Conservation (phyloP, 2,888 invertebrate species). For the Cenopis cana region DNA sequence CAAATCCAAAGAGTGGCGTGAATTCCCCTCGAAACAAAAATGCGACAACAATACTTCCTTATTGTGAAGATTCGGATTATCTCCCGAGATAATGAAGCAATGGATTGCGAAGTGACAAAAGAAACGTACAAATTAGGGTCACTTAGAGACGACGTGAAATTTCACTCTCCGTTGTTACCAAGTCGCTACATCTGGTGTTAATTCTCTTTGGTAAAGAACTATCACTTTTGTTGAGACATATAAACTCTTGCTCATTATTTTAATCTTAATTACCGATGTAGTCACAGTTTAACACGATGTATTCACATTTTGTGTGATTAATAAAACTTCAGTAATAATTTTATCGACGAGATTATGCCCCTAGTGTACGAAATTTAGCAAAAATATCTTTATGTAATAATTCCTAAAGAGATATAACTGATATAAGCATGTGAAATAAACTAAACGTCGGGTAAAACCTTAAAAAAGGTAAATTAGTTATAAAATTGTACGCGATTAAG, state of each 20-base stretch:
- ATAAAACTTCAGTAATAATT: too few species aligned
- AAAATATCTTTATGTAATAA: too few species aligned
- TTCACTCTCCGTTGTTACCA: slow-evolving; percentile 39
- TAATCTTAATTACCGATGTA: neutral
- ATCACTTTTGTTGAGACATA: slow-evolving; percentile 31
- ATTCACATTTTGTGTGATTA: too few species aligned
- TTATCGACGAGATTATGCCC: too few species aligned
- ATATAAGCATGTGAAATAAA: too few species aligned
- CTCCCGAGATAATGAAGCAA: slow-evolving; percentile 21
- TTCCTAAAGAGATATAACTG: too few species aligned
- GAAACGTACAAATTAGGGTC: slow-evolving; percentile 27
- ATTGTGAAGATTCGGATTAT: slow-evolving; percentile 14
- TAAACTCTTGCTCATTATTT: neutral
- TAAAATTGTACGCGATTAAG: too few species aligned
- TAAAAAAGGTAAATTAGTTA: too few species aligned
- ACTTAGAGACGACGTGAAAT: slow-evolving; percentile 18
- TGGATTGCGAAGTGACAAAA: slow-evolving; percentile 13
- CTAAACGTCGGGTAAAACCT: too few species aligned
- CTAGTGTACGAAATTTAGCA: too few species aligned
- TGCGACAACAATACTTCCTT: neutral
- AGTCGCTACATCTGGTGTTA: slow-evolving; percentile 19
- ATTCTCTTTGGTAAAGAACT: slow-evolving; percentile 18
- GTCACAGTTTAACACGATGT: too few species aligned
- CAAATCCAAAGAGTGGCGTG: neutral
- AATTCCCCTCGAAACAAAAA: neutral